Base-by-base conservation (phyloP, 2,888 invertebrate species). In the Amaurobius ferox region DNA sequence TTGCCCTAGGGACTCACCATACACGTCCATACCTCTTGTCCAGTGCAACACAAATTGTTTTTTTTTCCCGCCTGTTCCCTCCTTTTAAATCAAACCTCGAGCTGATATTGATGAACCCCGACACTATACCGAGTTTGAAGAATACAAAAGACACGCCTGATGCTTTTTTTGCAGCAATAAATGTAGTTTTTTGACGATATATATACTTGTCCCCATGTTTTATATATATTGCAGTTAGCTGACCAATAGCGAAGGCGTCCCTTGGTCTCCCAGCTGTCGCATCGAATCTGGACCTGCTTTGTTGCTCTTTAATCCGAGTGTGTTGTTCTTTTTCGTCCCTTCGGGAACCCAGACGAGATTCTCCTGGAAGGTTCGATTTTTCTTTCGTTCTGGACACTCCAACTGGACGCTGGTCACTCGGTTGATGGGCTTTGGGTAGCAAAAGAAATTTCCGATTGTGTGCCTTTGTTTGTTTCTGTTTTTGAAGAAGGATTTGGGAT, bases 81-180 rank as follows among this genome's bases (percentile, higher is more conserved):
- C 19, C 48, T 62, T 81, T 71, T 71, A 71, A 83, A 76, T 83
- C 83, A 85, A 72, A 16, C 70, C 23, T 13, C 19, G 67, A 76
- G 76, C 71, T 85, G 83, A 85, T 77, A 77, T 77, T 85, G 77
- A 85, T 85, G 77, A 85, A 85, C 72, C 48, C 32, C 40, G 77
- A 62, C 77, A 48, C 30, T 30, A 55, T 29, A 44, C 67, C 19
- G n/a, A n/a, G 68, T 68, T 62, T 61, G 67, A 40, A 74, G 44
- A 81, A 76, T 32, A 70, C 62, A 76, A 30, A 76, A 62, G 28
- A 66, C n/a, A 32, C 23, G 11, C 35, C 30, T n/a, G 32, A 26
- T 6, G 55, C 3, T 55, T 23, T 23, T 23, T 55, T 23, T 55
- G 23, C 23, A 55, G 5, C 55, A 16, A 55, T 23, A 55, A 55